A percentile compares a stretch with the other conserved stretches of the same genome.
phyloP scores from a whole-genome alignment of 2,113 vertebrate species.

The Chaenogobius annularis region DNA sequence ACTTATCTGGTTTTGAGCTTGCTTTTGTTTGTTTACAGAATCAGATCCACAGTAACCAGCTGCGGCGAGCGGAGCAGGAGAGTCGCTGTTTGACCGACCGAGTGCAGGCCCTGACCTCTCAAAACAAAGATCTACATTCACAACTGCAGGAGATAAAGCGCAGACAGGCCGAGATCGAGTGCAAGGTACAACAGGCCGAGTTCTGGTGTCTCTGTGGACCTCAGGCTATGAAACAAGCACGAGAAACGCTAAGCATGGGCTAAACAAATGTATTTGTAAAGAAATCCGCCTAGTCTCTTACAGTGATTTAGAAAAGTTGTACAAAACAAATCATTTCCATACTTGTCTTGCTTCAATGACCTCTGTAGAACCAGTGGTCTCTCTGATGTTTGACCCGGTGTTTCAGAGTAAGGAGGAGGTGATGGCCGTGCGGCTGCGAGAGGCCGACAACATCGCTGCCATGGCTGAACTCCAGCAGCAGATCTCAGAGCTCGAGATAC shows the following conservation, averaged over 20 bases:
- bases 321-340: too few relatives aligned
- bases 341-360: too few relatives aligned
- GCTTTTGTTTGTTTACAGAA: slow-evolving; percentile 74
- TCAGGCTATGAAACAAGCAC: neutral
- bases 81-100: slow-evolving; percentile 79
- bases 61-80: slow-evolving; percentile 90
- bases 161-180: slow-evolving; percentile 92
- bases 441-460: slow-evolving; percentile 94
- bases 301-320: too few relatives aligned
- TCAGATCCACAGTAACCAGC: slow-evolving; percentile 93
- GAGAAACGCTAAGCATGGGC: too few relatives aligned
- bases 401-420: slow-evolving; percentile 94
- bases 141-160: slow-evolving; percentile 90
- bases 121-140: slow-evolving; percentile 87
- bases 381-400: neutral
- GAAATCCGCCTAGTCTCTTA: too few relatives aligned
- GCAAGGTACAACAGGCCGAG: slow-evolving; percentile 82
- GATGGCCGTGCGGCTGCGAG: slow-evolving; percentile 94
- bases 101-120: slow-evolving; percentile 82
- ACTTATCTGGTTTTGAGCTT: neutral
- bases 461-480: slow-evolving; percentile 96
- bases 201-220: neutral
- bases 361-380: neutral
- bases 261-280: too few relatives aligned
- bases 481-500: slow-evolving; percentile 96